Evolutionary conservation across 2,888 invertebrate species (phyloP).

Genomic region (Microctonus hyperodae): DNA sequence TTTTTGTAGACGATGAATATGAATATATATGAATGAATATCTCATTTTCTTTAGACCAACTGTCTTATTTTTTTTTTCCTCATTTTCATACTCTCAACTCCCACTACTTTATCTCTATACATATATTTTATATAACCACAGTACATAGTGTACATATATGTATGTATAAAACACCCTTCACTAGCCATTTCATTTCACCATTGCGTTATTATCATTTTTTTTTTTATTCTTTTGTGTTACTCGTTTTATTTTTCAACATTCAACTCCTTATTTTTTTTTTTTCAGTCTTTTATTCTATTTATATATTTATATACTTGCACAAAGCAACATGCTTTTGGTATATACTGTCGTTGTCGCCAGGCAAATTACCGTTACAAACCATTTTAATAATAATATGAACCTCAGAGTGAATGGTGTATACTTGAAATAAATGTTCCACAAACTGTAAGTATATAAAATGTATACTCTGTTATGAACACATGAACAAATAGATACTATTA

Average conservation of each 20-base stretch:
- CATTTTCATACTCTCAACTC: not conserved
- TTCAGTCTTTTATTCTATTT: not conserved
- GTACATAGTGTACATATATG: too few relatives aligned
- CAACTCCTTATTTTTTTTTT: not conserved
- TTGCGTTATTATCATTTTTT: slow-evolving; percentile 26
- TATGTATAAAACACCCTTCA: not conserved
- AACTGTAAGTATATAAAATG: slow-evolving; percentile 14
- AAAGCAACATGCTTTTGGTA: not conserved
- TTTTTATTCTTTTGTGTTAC: slow-evolving; percentile 7
- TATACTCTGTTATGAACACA: not conserved
- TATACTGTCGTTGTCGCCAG: slow-evolving; percentile 29
- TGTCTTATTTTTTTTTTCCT: not conserved
- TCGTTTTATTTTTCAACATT: not conserved
- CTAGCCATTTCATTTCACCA: slow-evolving; percentile 1
- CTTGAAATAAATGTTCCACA: not conserved
- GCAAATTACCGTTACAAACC: slow-evolving; percentile 33
- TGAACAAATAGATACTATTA: slow-evolving; percentile 23
- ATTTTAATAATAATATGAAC: slow-evolving; percentile 34
- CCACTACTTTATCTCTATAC: too few relatives aligned
- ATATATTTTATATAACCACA: too few relatives aligned
- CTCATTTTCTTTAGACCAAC: not conserved
- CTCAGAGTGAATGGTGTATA: slow-evolving; percentile 7
- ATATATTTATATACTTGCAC: not conserved
- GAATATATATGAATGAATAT: not conserved
- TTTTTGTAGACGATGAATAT: not conserved